Conservation (phyloP, 2,797 vertebrate genomes). For the Yasuhikotakia modesta region DNA sequence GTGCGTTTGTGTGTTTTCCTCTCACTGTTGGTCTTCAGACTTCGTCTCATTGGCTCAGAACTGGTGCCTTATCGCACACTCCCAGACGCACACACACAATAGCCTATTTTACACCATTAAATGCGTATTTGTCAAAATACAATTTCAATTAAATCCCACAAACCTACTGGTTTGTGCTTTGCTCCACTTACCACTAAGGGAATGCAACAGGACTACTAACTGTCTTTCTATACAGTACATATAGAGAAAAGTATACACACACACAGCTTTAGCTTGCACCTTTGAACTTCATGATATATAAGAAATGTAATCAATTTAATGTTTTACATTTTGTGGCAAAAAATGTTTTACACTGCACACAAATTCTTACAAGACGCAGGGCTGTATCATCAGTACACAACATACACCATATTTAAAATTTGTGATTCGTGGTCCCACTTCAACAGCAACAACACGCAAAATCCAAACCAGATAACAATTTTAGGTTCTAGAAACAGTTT, state of each 20-base stretch:
- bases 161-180: slow-evolving; percentile 65
- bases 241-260: slow-evolving; percentile 6
- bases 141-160: slow-evolving; percentile 80
- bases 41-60: slow-evolving; percentile 78
- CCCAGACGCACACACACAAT: slow-evolving; percentile 80
- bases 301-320: slow-evolving; percentile 19
- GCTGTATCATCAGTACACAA: background rate
- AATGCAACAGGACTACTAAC: slow-evolving; percentile 33
- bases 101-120: slow-evolving; percentile 80
- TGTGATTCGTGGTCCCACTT: background rate
- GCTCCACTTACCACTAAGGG: slow-evolving; percentile 59
- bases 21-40: slow-evolving; percentile 64
- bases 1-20: slow-evolving; percentile 49
- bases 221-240: background rate
- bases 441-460: background rate
- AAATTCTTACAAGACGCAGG: background rate
- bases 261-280: slow-evolving; percentile 13
- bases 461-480: slow-evolving; percentile 1
- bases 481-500: too few relatives aligned
- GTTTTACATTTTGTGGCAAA: slow-evolving; percentile 1
- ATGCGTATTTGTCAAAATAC: slow-evolving; percentile 84
- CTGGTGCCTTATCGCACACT: slow-evolving; percentile 79
- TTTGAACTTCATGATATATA: slow-evolving; percentile 6
- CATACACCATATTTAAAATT: background rate
- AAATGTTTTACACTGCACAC: background rate